These are phyloP conservation scores for Strix aluco DNA, from an alignment of 2,113 vertebrate species.

Conservation along the genomic window DNA sequence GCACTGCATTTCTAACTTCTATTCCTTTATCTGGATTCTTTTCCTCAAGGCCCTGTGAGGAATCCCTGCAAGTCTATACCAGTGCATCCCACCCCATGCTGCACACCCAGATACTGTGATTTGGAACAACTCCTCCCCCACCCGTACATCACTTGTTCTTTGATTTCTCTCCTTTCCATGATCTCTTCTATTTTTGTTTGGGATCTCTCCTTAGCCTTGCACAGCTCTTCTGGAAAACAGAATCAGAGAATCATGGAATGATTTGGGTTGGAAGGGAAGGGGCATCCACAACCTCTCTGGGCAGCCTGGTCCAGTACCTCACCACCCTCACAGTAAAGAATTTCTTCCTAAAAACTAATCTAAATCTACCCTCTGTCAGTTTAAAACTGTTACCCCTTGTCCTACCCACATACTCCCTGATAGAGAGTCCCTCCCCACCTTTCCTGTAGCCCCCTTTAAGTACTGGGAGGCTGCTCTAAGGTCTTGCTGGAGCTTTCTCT, in stretches of 20 bases:
- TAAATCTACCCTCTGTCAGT: too few relatives aligned
- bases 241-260: background rate
- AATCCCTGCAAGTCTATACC: background rate
- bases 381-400: too few relatives aligned
- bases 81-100: background rate
- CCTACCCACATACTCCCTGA: too few relatives aligned
- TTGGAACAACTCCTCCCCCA: background rate
- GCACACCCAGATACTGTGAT: background rate
- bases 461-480: too few relatives aligned
- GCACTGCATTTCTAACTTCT: background rate
- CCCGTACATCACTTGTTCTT: background rate
- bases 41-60: background rate
- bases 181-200: background rate
- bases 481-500: too few relatives aligned
- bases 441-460: too few relatives aligned
- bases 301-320: too few relatives aligned
- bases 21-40: background rate
- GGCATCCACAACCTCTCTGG: too few relatives aligned
- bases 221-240: background rate
- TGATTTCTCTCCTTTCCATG: accelerated
- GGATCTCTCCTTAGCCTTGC: background rate
- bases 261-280: too few relatives aligned
- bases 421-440: too few relatives aligned
- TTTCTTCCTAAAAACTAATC: too few relatives aligned
- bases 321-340: too few relatives aligned